Base-by-base conservation (phyloP, 2,113 vertebrate genomes). In the Saimiri boliviensis region DNA sequence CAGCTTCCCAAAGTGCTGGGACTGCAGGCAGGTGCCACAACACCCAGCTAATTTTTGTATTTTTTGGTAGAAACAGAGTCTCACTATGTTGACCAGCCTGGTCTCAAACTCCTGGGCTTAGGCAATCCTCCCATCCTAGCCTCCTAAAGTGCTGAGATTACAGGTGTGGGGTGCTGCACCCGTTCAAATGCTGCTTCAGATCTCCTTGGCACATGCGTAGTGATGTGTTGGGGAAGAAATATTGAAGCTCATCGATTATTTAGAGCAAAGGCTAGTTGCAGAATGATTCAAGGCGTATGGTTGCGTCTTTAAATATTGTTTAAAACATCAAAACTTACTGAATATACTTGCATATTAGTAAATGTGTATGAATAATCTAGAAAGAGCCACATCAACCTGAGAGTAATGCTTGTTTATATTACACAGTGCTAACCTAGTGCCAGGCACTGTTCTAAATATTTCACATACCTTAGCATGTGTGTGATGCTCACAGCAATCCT, bases 251-350 rank as follows among this genome's bases (percentile, higher is more conserved):
- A 5, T 30, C 40, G 49, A 19, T 77, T 68, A 70, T 47, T 83
- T 35, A 32, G 40, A 83, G 32, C 6, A 37, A 42, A 95, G 63
- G 32, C 42, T 70, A 19, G 8, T 70, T 80, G 54, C 49, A 45
- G 35, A 63, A 11, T 73, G 58, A 94, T n/a, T 68, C 80, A 8
- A 6, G 35, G 42, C 73, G 7, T 17, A 35, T 40, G 40, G 27
- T 70, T 87, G 88, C 25, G 52, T 66, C n/a, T 79, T 63, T 32
- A 60, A 73, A n/a, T 54, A 37, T 86, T 79, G 94, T 89, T 71
- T 37, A 88, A 73, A 12, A n/a, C 52, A 89, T 40, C 32, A 42
- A 82, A 86, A 66, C 8, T 56, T 45, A 54, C 47, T 6, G 45
- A 86, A 83, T 45, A 12, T 35, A 79, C 49, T 68, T 91, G n/a